Conservation (phyloP, 2,888 invertebrate species). For the Oxyteleia sp. region DNA sequence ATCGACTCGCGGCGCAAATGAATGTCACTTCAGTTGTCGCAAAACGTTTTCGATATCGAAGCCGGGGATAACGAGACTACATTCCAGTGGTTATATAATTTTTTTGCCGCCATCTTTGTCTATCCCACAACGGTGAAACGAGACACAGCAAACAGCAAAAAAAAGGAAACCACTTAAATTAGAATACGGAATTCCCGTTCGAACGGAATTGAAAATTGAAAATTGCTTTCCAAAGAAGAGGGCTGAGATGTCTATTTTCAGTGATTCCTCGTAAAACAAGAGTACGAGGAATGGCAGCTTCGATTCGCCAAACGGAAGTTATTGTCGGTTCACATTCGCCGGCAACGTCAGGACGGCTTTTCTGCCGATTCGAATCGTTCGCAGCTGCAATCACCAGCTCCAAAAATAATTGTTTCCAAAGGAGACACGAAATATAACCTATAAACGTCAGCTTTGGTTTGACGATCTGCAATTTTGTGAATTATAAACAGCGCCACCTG, state of each 20-base stretch:
- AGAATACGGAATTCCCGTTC: too few relatives aligned
- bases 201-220: slow-evolving; percentile 25
- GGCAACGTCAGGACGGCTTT: slow-evolving; percentile 40
- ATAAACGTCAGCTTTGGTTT: slow-evolving; percentile 31
- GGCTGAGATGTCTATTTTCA: slow-evolving; percentile 74
- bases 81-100: too few relatives aligned
- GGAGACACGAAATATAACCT: slow-evolving; percentile 29
- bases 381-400: slow-evolving; percentile 60
- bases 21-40: too few relatives aligned
- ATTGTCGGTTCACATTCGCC: slow-evolving; percentile 75
- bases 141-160: too few relatives aligned
- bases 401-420: slow-evolving; percentile 63
- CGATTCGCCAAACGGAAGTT: slow-evolving; percentile 75
- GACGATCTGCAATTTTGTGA: slow-evolving; percentile 15
- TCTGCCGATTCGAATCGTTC: slow-evolving; percentile 55
- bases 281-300: slow-evolving; percentile 74
- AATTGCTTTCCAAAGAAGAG: slow-evolving; percentile 47
- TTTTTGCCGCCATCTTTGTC: too few relatives aligned
- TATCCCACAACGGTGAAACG: too few relatives aligned
- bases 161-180: too few relatives aligned
- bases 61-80: too few relatives aligned
- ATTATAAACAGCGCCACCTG: slow-evolving; percentile 41
- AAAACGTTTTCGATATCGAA: too few relatives aligned
- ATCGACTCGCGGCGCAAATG: slow-evolving; percentile 30
- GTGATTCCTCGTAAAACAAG: slow-evolving; percentile 77